Percentiles rank a stretch among this genome's conserved stretches.
Evolutionary conservation across 2,113 vertebrate species (phyloP).

Genomic region (Micronisus gabar): DNA sequence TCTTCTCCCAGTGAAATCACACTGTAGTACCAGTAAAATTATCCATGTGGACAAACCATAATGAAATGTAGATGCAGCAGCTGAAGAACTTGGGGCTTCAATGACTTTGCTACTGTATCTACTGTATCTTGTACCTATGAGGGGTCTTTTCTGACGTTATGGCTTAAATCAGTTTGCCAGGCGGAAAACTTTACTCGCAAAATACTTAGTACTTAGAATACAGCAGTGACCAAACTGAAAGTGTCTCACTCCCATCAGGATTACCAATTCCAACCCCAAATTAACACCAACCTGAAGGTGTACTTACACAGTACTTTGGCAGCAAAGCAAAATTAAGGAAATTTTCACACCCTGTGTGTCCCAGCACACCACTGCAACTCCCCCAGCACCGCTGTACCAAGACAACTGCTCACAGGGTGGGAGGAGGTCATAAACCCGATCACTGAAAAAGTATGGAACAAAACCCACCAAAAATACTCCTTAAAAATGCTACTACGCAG

Average conservation of each 20-base stretch:
- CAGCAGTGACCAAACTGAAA: background rate
- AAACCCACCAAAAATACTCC: background rate
- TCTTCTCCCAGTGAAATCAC: background rate
- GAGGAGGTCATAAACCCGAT: background rate
- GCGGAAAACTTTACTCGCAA: background rate
- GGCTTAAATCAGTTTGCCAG: background rate
- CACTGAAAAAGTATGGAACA: background rate
- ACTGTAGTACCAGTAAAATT: background rate
- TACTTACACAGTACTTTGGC: background rate
- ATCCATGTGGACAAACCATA: background rate
- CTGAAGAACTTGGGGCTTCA: background rate
- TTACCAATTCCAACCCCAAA: background rate
- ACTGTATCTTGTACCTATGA: background rate
- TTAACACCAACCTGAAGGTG: background rate
- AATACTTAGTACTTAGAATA: background rate
- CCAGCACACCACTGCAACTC: background rate
- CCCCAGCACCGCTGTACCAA: background rate
- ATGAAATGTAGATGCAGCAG: background rate
- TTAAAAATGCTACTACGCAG: background rate
- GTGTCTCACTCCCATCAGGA: background rate
- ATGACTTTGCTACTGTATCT: background rate
- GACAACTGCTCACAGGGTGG: background rate
- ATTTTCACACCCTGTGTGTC: background rate
- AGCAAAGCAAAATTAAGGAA: background rate
- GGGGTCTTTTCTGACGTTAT: background rate